Evolutionary conservation across 2,888 invertebrate species (phyloP).

Genomic region (Cactoblastis cactorum): DNA sequence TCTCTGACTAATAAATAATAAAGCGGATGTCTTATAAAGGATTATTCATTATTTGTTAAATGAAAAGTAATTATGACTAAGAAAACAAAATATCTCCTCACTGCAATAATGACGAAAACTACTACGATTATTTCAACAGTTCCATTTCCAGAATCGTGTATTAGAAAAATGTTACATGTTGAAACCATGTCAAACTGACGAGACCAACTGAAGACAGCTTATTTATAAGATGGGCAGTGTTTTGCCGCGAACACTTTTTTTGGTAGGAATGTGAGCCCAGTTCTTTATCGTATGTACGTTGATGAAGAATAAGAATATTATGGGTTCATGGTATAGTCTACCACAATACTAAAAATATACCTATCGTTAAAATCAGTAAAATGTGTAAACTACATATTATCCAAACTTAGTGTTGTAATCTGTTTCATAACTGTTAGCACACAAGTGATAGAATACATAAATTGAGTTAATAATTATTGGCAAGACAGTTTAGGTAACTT

Average conservation of each 20-base stretch:
- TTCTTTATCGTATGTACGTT: no score
- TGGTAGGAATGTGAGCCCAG: no score
- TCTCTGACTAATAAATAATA: conserved; percentile 38
- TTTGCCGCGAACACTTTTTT: no score
- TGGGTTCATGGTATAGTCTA: neutral
- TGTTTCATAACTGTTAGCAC: neutral
- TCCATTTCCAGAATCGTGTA: no score
- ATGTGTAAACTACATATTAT: neutral
- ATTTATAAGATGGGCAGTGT: no score
- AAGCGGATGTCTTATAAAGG: conserved; percentile 31
- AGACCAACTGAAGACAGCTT: no score
- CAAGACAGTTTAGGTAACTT: neutral
- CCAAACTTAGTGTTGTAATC: neutral
- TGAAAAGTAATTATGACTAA: neutral
- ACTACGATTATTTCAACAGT: no score
- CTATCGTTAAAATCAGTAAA: neutral
- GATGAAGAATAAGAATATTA: neutral
- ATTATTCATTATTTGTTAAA: conserved; percentile 10
- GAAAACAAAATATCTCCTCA: no score
- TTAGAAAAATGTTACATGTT: no score
- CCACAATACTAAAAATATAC: neutral
- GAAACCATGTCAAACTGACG: no score
- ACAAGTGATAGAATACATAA: neutral
- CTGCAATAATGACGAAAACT: no score
- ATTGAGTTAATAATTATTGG: conserved; percentile 31